Conservation (phyloP, 2,113 vertebrate genomes). For the Cyprinus carpio region DNA sequence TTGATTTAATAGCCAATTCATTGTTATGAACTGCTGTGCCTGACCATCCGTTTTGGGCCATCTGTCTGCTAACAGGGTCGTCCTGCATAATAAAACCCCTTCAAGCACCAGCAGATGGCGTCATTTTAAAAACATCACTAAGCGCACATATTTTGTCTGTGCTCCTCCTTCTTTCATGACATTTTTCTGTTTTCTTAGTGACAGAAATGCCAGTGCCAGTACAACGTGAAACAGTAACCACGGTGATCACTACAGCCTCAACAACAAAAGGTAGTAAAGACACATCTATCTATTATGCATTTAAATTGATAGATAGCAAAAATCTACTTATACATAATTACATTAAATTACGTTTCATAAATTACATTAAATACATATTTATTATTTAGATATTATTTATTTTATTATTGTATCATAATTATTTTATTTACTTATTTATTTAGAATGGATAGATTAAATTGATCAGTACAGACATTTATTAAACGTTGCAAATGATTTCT, state of each 20-base stretch:
- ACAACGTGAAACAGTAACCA: conserved; percentile 61
- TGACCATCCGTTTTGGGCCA: neutral
- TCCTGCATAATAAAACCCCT: neutral
- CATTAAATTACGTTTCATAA: no score
- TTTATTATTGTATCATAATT: no score
- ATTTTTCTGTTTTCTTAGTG: conserved; percentile 56
- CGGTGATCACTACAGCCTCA: conserved; percentile 49
- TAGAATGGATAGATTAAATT: no score
- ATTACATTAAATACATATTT: no score
- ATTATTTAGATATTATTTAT: no score
- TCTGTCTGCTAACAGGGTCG: neutral
- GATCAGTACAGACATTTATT: no score
- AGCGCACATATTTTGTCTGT: neutral
- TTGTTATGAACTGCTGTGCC: conserved; percentile 17
- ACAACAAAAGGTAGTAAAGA: conserved; percentile 64
- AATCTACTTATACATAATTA: no score
- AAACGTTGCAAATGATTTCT: no score
- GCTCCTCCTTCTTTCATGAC: conserved; percentile 14
- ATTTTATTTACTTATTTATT: no score
- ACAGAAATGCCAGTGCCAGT: conserved; percentile 57
- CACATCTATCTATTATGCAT: no score
- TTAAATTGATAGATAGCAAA: no score
- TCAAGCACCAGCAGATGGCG: neutral
- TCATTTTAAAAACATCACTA: conserved; percentile 2
- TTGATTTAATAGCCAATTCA: neutral